Percentiles rank a stretch among this genome's conserved stretches.
phyloP scores from a whole-genome alignment of 2,797 vertebrate genomes.

The Hipposideros larvatus region DNA sequence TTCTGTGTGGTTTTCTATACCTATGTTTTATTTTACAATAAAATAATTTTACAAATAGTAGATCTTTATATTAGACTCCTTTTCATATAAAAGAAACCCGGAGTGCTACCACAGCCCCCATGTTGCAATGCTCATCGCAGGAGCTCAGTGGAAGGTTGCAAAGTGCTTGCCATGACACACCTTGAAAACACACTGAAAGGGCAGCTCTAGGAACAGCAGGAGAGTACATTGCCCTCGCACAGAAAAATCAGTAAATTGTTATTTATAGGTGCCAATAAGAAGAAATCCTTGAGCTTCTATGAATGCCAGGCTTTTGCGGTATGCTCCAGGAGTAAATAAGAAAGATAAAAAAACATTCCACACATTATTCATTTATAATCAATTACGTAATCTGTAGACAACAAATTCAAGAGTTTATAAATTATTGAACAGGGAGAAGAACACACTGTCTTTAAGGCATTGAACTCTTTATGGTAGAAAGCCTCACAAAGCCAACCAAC shows the following conservation, averaged over 20 bases:
- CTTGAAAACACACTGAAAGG: background rate
- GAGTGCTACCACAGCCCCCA: background rate
- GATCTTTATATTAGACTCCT: background rate
- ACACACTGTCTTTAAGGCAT: background rate
- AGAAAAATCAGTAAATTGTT: background rate
- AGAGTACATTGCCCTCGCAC: background rate
- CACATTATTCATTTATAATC: slow-evolving; percentile 58
- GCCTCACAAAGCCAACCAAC: background rate
- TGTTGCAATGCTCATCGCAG: background rate
- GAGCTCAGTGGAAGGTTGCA: background rate
- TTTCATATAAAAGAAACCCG: slow-evolving; percentile 9
- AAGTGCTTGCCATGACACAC: background rate
- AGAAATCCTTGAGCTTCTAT: slow-evolving; percentile 35
- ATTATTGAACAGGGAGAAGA: slow-evolving; percentile 35
- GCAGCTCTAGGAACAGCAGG: background rate
- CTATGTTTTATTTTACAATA: background rate
- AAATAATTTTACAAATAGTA: background rate
- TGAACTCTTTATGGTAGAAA: background rate
- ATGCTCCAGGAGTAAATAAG: background rate
- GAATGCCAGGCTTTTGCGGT: background rate
- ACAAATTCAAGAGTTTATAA: background rate
- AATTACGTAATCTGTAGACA: background rate
- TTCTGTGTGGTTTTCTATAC: background rate
- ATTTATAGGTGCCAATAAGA: background rate
- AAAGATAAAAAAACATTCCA: background rate